phyloP scores from a whole-genome alignment of 2,888 invertebrate genomes.

The Iselma pallidipennis region DNA sequence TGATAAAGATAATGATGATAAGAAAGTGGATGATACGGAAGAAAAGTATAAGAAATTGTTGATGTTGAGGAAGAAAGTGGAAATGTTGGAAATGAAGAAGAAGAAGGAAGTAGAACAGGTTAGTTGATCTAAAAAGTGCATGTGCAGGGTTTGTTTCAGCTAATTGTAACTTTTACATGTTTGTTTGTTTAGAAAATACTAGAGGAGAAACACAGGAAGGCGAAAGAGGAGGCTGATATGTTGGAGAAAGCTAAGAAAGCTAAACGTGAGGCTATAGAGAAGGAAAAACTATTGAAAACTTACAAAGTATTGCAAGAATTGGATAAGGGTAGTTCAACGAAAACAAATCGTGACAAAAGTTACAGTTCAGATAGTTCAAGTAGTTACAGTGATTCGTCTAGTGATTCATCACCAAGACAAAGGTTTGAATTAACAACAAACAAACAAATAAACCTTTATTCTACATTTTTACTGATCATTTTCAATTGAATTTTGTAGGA shows the following conservation, averaged over 20 bases:
- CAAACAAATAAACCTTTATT: conserved; percentile 1
- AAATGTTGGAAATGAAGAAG: conserved; percentile 62
- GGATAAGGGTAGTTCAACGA: conserved; percentile 42
- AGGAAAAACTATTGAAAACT: conserved; percentile 54
- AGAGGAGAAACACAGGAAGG: conserved; percentile 54
- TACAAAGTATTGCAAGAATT: conserved; percentile 53
- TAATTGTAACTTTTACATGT: neutral
- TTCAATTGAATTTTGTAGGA: neutral
- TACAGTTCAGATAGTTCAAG: conserved; percentile 42
- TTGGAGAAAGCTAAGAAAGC: conserved; percentile 54
- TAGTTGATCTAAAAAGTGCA: too few species aligned
- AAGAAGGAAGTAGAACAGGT: conserved; percentile 58
- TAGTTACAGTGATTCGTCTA: conserved; percentile 38
- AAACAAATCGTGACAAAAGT: conserved; percentile 33
- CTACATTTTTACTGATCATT: neutral
- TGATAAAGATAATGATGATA: conserved; percentile 29
- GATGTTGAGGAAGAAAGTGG: conserved; percentile 65
- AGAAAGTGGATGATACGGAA: conserved; percentile 47
- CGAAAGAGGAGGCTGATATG: conserved; percentile 56
- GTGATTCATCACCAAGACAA: conserved; percentile 24
- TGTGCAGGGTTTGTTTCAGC: too few species aligned
- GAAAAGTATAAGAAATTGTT: conserved; percentile 53
- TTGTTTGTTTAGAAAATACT: conserved; percentile 37
- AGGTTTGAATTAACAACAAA: conserved; percentile 3
- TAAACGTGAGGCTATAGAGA: conserved; percentile 54